Evolutionary conservation across 2,113 vertebrate genomes (phyloP).

Genomic region (Aepyceros melampus): DNA sequence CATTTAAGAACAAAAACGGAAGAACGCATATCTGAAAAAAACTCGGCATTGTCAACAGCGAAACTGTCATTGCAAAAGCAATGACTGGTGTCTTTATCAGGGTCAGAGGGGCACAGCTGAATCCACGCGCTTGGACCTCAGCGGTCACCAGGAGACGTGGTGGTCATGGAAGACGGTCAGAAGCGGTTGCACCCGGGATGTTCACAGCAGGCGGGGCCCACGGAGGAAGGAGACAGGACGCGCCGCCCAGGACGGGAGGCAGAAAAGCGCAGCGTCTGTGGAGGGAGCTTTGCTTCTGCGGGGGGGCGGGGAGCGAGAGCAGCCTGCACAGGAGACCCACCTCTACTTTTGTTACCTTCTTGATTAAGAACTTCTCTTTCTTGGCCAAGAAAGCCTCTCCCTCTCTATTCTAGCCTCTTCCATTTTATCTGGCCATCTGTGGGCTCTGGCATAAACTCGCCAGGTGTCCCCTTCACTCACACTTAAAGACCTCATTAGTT

Average conservation of each 20-base stretch:
- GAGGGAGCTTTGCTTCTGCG: background rate
- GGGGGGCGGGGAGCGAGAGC: background rate
- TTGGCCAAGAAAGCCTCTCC: background rate
- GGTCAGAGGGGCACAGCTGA: background rate
- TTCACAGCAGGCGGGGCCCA: fast-evolving
- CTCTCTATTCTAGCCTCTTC: background rate
- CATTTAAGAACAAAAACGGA: background rate
- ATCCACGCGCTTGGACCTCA: fast-evolving
- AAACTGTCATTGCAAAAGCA: too few relatives aligned
- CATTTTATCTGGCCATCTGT: background rate
- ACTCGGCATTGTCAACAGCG: background rate
- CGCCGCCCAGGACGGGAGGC: fast-evolving
- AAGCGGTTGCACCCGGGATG: fast-evolving
- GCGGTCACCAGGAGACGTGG: fast-evolving
- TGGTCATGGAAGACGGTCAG: fast-evolving
- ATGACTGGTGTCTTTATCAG: background rate
- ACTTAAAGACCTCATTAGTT: background rate
- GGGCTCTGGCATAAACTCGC: background rate
- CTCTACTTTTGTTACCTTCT: background rate
- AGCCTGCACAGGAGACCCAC: background rate
- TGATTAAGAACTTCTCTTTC: background rate
- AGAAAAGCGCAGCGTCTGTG: fast-evolving
- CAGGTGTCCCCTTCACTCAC: background rate
- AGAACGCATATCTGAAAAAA: background rate
- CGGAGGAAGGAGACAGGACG: fast-evolving